Percentiles rank a stretch among this genome's conserved stretches.
Evolutionary conservation across 2,113 vertebrate species (phyloP).

Genomic region (Corythoichthys intestinalis): DNA sequence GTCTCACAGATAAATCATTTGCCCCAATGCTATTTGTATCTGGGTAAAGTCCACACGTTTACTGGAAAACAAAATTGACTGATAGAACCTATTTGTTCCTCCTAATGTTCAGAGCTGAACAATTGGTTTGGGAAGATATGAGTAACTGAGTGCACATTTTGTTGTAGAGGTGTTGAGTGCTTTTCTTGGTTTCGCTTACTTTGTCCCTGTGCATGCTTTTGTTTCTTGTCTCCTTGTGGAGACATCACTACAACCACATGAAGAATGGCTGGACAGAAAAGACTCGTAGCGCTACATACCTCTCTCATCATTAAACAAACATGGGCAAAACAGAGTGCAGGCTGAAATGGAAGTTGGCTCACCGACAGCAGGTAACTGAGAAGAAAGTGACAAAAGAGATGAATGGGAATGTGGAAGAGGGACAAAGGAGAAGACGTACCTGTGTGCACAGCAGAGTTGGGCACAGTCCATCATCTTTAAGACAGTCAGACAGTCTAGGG

Average conservation of each 20-base stretch:
- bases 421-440: slow-evolving; percentile 25
- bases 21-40: not conserved
- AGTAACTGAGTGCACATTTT: not conserved
- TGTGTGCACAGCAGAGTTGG: slow-evolving; percentile 54
- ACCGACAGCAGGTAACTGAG: slow-evolving; percentile 4
- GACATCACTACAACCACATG: slow-evolving; percentile 42
- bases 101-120: not conserved
- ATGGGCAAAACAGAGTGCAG: slow-evolving; percentile 4
- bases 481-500: slow-evolving; percentile 61
- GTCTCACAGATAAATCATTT: not conserved
- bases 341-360: slow-evolving; percentile 14
- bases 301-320: slow-evolving; percentile 48
- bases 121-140: not conserved
- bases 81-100: not conserved
- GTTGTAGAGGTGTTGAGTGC: slow-evolving; percentile 63
- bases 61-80: not conserved
- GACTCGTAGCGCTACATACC: not conserved
- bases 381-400: slow-evolving; percentile 32
- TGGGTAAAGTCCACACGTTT: not conserved
- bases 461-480: slow-evolving; percentile 59
- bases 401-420: slow-evolving; percentile 15
- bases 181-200: slow-evolving; percentile 59
- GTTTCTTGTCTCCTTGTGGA: slow-evolving; percentile 55
- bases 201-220: slow-evolving; percentile 54
- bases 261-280: not conserved